phyloP scores from a whole-genome alignment of 2,113 vertebrate species.

The Gobius niger region DNA sequence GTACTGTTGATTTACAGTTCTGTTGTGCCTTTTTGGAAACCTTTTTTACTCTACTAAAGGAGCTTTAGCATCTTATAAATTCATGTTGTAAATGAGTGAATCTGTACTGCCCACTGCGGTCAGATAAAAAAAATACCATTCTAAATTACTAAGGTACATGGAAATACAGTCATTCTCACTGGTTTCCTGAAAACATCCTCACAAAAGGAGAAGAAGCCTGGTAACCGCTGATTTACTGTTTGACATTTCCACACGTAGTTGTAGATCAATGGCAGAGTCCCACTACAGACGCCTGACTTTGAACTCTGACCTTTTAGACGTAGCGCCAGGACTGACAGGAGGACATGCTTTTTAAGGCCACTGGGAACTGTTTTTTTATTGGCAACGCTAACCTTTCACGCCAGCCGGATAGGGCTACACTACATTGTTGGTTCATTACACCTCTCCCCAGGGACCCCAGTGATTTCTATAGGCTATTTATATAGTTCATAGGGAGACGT shows the following conservation, averaged over 20 bases:
- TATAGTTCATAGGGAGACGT: constrained; percentile 12
- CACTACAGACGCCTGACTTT: constrained; percentile 15
- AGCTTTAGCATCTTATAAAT: too few species aligned
- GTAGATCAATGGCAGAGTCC: constrained; percentile 12
- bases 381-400: constrained; percentile 72
- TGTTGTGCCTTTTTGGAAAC: too few species aligned
- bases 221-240: not conserved
- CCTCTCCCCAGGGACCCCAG: constrained; percentile 16
- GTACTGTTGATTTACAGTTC: too few species aligned
- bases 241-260: constrained; percentile 31
- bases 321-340: constrained; percentile 30
- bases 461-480: constrained; percentile 37
- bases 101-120: too few species aligned
- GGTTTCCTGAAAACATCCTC: not conserved
- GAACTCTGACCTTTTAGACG: constrained; percentile 56
- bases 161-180: not conserved
- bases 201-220: not conserved
- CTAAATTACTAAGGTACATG: not conserved
- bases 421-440: constrained; percentile 52
- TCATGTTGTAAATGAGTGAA: too few species aligned
- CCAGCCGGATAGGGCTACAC: constrained; percentile 48
- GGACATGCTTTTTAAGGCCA: constrained; percentile 41
- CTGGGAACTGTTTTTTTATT: constrained; percentile 63
- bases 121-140: not conserved
- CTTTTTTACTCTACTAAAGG: too few species aligned